phyloP scores from a whole-genome alignment of 2,113 vertebrate genomes.

The Erpornis zantholeuca region DNA sequence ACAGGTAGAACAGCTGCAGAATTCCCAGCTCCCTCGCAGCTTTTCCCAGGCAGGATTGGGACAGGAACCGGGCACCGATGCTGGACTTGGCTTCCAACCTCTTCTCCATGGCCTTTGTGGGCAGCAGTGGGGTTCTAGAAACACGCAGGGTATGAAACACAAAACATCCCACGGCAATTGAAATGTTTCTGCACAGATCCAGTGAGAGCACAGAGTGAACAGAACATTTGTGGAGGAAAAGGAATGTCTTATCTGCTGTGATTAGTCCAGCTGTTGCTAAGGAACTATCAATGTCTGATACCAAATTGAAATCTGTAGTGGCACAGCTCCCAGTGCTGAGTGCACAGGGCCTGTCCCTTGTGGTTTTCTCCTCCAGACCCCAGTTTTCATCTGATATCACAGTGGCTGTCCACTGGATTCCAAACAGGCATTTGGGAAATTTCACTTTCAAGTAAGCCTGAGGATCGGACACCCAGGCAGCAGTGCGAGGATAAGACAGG shows the following conservation, averaged over 20 bases:
- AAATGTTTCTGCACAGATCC: not conserved
- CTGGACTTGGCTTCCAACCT: slow-evolving; percentile 67
- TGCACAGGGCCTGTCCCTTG: not conserved
- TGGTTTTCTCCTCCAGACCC: not conserved
- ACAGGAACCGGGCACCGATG: slow-evolving; percentile 18
- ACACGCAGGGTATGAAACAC: not conserved
- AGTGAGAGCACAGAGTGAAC: not conserved
- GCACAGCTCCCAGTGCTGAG: not conserved
- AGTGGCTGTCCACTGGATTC: not conserved
- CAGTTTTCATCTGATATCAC: not conserved
- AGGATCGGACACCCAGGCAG: not conserved
- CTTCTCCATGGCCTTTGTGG: slow-evolving; percentile 77
- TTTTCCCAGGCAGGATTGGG: slow-evolving; percentile 37
- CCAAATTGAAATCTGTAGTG: not conserved
- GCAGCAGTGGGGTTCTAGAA: slow-evolving; percentile 59
- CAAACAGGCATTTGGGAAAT: not conserved
- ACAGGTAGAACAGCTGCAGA: slow-evolving; percentile 65
- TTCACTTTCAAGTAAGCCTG: not conserved
- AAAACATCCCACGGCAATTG: not conserved
- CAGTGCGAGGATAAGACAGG: not conserved
- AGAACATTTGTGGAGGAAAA: not conserved
- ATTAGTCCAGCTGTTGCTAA: slow-evolving; percentile 19
- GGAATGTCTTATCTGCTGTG: not conserved
- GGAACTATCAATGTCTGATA: not conserved
- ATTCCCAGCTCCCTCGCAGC: slow-evolving; percentile 27